phyloP scores from a whole-genome alignment of 2,888 invertebrate genomes.

The Desoria tigrina region DNA sequence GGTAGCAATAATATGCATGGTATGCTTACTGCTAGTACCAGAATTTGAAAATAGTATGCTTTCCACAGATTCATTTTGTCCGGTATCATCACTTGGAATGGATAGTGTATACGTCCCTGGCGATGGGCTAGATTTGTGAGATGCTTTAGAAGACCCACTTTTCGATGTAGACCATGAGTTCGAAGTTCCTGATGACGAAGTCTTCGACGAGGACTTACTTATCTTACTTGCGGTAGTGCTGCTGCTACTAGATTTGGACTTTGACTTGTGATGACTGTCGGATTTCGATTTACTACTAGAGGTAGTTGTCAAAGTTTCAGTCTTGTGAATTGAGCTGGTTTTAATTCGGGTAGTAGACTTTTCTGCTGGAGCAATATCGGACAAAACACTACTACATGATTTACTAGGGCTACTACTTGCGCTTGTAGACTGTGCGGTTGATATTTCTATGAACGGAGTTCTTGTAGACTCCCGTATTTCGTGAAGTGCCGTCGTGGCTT shows the following conservation, averaged over 20 bases:
- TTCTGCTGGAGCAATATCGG: not conserved
- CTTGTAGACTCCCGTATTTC: slow-evolving; percentile 27
- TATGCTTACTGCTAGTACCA: slow-evolving; percentile 27
- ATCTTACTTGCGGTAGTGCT: not conserved
- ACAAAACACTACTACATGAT: not conserved
- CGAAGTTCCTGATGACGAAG: slow-evolving; percentile 10
- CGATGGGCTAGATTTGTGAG: not conserved
- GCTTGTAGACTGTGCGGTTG: not conserved
- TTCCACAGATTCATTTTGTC: slow-evolving; percentile 47
- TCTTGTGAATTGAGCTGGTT: not conserved
- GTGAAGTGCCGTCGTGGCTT: slow-evolving; percentile 29
- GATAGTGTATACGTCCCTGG: slow-evolving; percentile 45
- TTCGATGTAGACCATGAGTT: slow-evolving; percentile 16
- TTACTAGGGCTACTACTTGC: not conserved
- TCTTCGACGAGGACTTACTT: slow-evolving; percentile 14
- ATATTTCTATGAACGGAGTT: not conserved
- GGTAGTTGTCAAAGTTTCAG: not conserved
- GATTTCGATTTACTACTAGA: slow-evolving; percentile 2
- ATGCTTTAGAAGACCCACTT: slow-evolving; percentile 7
- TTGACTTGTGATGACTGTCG: slow-evolving; percentile 7
- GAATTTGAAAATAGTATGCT: slow-evolving; percentile 37
- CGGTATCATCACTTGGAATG: slow-evolving; percentile 47
- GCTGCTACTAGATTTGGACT: slow-evolving; percentile 22
- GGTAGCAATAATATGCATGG: slow-evolving; percentile 47
- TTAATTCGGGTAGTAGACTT: not conserved